Evolutionary conservation across 2,113 vertebrate species (phyloP).

Genomic region (Pteronura brasiliensis): DNA sequence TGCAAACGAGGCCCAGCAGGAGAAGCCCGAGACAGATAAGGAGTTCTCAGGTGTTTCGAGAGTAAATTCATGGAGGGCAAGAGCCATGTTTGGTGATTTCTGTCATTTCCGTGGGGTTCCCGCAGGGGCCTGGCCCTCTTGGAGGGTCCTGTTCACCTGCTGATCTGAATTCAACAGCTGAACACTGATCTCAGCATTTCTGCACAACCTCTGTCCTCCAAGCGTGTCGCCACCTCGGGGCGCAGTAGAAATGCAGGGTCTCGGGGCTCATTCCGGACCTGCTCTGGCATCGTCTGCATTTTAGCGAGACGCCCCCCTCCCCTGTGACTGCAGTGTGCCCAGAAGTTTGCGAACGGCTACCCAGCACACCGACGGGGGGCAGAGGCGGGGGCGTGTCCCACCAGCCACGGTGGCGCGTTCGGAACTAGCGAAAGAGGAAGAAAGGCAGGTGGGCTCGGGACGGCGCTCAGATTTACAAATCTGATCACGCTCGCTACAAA

Average conservation of each 20-base stretch:
- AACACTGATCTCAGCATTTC: not conserved
- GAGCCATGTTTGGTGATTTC: not conserved
- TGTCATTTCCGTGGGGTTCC: not conserved
- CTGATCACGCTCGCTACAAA: not conserved
- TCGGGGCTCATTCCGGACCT: not conserved
- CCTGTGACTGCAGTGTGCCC: fast-evolving
- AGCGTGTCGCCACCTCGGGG: not conserved
- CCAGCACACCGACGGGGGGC: fast-evolving
- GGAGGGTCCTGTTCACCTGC: not conserved
- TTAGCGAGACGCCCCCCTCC: not conserved
- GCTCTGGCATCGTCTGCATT: not conserved
- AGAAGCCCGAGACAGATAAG: not conserved
- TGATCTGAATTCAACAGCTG: not conserved
- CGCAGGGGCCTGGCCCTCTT: not conserved
- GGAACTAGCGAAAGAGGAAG: not conserved
- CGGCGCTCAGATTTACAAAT: not conserved
- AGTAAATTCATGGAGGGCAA: not conserved
- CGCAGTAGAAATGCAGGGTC: not conserved
- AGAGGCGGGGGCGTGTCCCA: not conserved
- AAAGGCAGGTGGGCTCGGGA: not conserved
- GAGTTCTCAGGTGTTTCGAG: not conserved
- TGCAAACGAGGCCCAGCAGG: not conserved
- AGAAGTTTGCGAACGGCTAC: not conserved
- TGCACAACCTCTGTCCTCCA: not conserved
- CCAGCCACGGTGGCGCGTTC: fast-evolving